A percentile compares a stretch with the other conserved stretches of the same genome.
Conservation (phyloP, 2,113 vertebrate genomes). For the Pangasianodon hypophthalmus region DNA sequence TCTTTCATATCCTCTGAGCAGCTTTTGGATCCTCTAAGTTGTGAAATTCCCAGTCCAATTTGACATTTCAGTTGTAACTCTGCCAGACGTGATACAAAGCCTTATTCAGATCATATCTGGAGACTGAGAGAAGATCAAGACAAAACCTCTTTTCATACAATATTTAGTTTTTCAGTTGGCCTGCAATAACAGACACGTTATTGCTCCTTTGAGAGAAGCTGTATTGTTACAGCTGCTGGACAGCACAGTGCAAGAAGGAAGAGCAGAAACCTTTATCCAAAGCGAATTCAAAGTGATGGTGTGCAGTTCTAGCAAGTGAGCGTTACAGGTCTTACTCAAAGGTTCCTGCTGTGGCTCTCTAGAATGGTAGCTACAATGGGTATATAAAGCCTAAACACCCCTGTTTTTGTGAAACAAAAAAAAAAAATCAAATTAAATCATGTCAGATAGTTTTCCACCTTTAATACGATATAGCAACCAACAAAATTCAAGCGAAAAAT, state of each 20-base stretch:
- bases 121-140: neutral
- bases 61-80: neutral
- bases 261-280: neutral
- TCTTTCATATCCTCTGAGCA: constrained; percentile 9
- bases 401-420: neutral
- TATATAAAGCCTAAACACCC: neutral
- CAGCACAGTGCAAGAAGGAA: too few species aligned
- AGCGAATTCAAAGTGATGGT: neutral
- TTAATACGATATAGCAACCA: too few species aligned
- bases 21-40: neutral
- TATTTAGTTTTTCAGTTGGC: neutral
- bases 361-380: neutral
- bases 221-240: constrained; percentile 6
- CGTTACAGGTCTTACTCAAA: neutral
- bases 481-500: neutral
- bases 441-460: neutral
- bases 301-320: neutral
- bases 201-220: neutral
- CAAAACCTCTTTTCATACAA: constrained; percentile 1
- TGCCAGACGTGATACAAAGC: constrained; percentile 10
- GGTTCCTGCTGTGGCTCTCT: neutral
- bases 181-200: neutral
- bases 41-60: neutral
- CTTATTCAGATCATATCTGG: constrained; percentile 8
- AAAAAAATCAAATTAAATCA: neutral